phyloP scores from a whole-genome alignment of 2,888 invertebrate genomes.

The Pilophorus perplexus region DNA sequence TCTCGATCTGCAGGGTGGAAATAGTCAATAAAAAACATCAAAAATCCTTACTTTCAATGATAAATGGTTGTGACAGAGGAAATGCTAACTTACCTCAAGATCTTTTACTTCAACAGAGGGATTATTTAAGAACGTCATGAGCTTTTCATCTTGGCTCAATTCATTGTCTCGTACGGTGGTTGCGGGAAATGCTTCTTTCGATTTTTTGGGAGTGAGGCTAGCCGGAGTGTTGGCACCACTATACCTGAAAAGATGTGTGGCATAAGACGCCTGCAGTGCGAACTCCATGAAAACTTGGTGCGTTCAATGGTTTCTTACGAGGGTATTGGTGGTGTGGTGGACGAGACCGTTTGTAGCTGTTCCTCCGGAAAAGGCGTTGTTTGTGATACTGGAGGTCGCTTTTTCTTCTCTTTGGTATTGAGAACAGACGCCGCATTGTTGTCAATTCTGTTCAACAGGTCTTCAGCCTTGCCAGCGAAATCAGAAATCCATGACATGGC shows the following conservation, averaged over 20 bases:
- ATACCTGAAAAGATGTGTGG: background rate
- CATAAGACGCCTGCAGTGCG: background rate
- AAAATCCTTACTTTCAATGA: too few species aligned
- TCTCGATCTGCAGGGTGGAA: too few species aligned
- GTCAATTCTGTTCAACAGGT: slow-evolving; percentile 70
- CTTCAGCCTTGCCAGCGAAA: slow-evolving; percentile 70
- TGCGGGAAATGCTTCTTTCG: background rate
- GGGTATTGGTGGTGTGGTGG: background rate
- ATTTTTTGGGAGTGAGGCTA: slow-evolving; percentile 14
- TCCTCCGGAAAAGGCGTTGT: background rate
- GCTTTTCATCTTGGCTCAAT: slow-evolving; percentile 41
- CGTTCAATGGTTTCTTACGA: slow-evolving; percentile 3
- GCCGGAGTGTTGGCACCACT: slow-evolving; percentile 12
- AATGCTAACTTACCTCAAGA: slow-evolving; percentile 12
- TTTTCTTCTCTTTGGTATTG: slow-evolving; percentile 45
- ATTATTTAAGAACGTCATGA: slow-evolving; percentile 45
- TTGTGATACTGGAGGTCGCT: slow-evolving; percentile 8
- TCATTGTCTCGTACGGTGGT: background rate
- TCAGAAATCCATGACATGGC: slow-evolving; percentile 75
- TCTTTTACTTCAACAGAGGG: slow-evolving; percentile 37
- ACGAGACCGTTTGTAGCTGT: background rate
- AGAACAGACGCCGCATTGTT: slow-evolving; percentile 68
- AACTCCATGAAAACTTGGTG: background rate
- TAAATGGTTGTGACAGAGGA: too few species aligned
- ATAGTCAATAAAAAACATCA: too few species aligned